Base-by-base conservation (phyloP, 2,113 vertebrate species). In the Alouatta palliata region DNA sequence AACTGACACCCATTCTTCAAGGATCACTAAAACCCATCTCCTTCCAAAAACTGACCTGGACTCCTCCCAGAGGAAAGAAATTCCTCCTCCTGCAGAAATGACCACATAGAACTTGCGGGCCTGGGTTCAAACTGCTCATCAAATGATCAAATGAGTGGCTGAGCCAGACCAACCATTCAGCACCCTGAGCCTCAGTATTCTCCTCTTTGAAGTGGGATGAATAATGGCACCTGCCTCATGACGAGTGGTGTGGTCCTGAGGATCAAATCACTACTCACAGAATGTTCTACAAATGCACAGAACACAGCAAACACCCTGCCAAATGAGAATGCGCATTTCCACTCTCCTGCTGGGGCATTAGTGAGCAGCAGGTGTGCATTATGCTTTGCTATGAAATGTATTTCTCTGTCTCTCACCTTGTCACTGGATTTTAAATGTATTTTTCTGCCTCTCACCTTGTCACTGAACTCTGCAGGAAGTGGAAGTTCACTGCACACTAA, bases 341-440 rank as follows among this genome's bases (percentile, higher is more conserved):
- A 52, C 52, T n/a, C 35, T 79, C 35, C n/a, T 40, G 64, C n/a
- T 73, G n/a, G 49, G 27, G 14, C 2, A 1, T 37, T 11, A 37
- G 37, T 76, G 37, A 76, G 71, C 54, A 52, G 32, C 11, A 10
- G 13, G 7, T 2, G 20, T 14, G 19, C 11, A 12, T 58, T 52
- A 3, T 86, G 75, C 82, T 85, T 80, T 54, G 83, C 25, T 27
- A 84, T 87, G 73, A 43, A 84, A 85, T 85, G 64, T 30, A 80
- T 76, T 76, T 95, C 20, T 49, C 21, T 64, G 5, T 54, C 47
- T 90, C 47, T 73, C 23, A 87, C 52, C 30, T 7, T 64, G 11
- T 52, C 56, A 54, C 25, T 73, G 3, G 73, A 49, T 49, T 91
- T 56, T 52, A 7, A 64, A 64, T 27, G 27, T 12, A 30, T 64